Conservation (phyloP, 1,140 invertebrate species). For the Drosophila parabipectinata region DNA sequence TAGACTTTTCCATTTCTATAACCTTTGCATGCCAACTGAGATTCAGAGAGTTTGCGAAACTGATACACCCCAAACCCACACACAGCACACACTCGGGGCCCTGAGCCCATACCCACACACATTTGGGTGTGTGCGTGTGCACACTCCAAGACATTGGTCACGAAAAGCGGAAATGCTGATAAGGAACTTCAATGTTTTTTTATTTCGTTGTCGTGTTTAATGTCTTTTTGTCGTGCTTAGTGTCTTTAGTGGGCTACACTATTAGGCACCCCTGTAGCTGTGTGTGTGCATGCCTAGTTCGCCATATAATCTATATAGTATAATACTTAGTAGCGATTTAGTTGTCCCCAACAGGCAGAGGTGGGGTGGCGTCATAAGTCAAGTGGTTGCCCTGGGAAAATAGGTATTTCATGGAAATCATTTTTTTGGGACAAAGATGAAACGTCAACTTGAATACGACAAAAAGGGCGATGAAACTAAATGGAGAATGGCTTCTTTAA, state of each 20-base stretch:
- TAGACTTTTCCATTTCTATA: conserved; percentile 77
- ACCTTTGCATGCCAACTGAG: conserved; percentile 71
- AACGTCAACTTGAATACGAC: too few relatives aligned
- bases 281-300: conserved; percentile 48
- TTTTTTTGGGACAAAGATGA: conserved; percentile 11
- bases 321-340: conserved; percentile 69
- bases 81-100: conserved; percentile 7
- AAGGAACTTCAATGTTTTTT: conserved; percentile 82
- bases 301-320: conserved; percentile 75
- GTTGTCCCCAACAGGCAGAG: background rate
- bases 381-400: conserved; percentile 51
- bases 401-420: conserved; percentile 45
- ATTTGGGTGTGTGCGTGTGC: conserved; percentile 8
- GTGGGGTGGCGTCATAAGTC: conserved; percentile 16
- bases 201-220: conserved; percentile 84
- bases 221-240: conserved; percentile 84
- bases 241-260: conserved; percentile 68
- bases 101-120: background rate
- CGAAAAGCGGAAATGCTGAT: conserved; percentile 84
- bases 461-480: background rate
- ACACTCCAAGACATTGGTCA: conserved; percentile 79
- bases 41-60: conserved; percentile 62
- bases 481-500: background rate
- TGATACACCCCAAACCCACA: conserved; percentile 56
- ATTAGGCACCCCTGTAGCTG: conserved; percentile 6